Conservation (phyloP, 2,113 vertebrate species). For the Castor canadensis region DNA sequence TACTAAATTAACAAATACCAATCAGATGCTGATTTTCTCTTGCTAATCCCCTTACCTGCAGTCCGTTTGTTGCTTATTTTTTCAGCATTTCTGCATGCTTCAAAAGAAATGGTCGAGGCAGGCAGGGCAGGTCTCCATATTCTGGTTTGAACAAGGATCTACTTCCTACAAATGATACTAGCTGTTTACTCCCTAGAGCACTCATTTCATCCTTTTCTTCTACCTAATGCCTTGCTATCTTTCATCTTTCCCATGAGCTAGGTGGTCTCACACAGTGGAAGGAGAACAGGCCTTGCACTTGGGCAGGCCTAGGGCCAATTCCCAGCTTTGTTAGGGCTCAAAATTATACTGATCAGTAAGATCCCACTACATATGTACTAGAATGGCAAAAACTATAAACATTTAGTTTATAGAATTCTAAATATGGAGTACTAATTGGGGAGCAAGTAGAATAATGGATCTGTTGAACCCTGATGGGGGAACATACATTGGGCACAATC, state of each 20-base stretch:
- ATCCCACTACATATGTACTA: background rate
- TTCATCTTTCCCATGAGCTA: background rate
- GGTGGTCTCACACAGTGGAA: background rate
- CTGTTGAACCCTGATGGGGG: too few species aligned
- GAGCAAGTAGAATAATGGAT: too few species aligned
- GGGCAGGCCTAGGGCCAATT: background rate
- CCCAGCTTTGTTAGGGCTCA: background rate
- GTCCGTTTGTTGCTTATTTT: background rate
- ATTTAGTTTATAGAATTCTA: background rate
- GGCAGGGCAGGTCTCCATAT: background rate
- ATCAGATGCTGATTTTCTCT: background rate
- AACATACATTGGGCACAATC: too few species aligned
- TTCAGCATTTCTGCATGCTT: background rate
- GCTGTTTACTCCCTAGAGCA: background rate
- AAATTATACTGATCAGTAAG: background rate
- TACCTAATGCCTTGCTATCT: background rate
- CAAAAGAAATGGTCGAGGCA: background rate
- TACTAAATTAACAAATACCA: background rate
- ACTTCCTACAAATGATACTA: background rate
- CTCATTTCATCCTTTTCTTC: background rate
- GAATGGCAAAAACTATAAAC: background rate
- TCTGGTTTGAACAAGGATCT: background rate
- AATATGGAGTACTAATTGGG: too few species aligned
- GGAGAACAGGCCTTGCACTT: background rate
- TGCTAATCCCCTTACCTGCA: background rate